Percentiles rank a stretch among this genome's conserved stretches.
phyloP scores from a whole-genome alignment of 1,140 invertebrate genomes.

The Papilio aristodemus region DNA sequence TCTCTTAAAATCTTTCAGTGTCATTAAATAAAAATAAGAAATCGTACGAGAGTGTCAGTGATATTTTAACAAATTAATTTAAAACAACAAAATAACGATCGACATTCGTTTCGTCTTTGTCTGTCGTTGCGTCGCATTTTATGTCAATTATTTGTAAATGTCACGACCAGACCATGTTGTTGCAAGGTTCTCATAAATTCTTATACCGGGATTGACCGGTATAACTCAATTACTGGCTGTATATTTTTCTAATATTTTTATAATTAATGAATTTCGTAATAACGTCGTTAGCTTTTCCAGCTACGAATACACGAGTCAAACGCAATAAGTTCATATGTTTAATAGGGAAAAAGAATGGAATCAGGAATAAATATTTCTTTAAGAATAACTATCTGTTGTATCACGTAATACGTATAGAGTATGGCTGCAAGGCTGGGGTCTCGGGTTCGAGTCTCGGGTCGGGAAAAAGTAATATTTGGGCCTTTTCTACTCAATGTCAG shows the following conservation, averaged over 20 bases:
- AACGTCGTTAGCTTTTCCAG: not conserved
- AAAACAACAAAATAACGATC: conserved; percentile 23
- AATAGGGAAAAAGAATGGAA: too few species aligned
- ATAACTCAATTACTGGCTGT: not conserved
- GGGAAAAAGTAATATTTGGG: too few species aligned
- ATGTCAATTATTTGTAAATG: conserved; percentile 4
- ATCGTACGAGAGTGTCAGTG: conserved; percentile 22
- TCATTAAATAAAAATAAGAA: conserved; percentile 34
- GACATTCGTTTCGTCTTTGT: conserved; percentile 18
- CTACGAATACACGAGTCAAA: too few species aligned
- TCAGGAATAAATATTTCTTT: too few species aligned
- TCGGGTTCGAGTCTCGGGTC: too few species aligned
- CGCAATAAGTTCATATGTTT: too few species aligned
- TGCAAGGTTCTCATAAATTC: conserved; percentile 1
- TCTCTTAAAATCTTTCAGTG: conserved; percentile 16
- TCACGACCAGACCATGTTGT: conserved; percentile 9
- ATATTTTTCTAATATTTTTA: not conserved
- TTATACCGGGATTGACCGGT: not conserved
- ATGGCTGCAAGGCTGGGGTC: too few species aligned
- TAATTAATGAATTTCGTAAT: not conserved
- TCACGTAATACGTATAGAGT: too few species aligned
- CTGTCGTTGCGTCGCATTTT: conserved; percentile 6
- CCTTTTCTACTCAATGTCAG: too few species aligned
- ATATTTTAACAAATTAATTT: conserved; percentile 30
- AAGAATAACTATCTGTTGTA: too few species aligned